Base-by-base conservation (phyloP, 2,113 vertebrate genomes). In the Macheiramphus alcinus region DNA sequence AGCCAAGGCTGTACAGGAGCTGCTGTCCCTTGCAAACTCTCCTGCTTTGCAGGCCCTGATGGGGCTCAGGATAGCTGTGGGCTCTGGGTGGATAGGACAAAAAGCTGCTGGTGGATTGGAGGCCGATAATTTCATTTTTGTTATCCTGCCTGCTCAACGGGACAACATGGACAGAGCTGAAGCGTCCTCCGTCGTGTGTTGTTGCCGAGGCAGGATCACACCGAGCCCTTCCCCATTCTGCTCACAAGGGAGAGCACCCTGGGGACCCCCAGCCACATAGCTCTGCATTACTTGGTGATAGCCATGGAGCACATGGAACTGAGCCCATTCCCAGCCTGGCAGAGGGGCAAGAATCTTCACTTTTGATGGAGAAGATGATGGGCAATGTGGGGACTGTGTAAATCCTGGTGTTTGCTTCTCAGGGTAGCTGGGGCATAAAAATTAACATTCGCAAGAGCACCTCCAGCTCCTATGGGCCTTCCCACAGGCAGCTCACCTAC, bases 141-240 rank as follows among this genome's bases (percentile, higher is more conserved):
- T 26, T n/a, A 25, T 17, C 23, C 61, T 45, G 23, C 19, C 53
- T 45, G 62, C 20, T 40, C n/a, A 53, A 68, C 9, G 34, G 55
- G 29, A 63, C 36, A 66, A 15, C n/a, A 11, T 2, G 78, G n/a
- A 14, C 23, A 55, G 38, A 59, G 38, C 65, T 43, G 20, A 40
- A 76, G 43, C 1, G 4, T 15, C 21, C 48, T 73, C 8, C 63
- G 74, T 29, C 3, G 3, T 6, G 20, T 36, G 73, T 43, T 45
- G 40, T 29, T 29, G 43, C 19, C 45, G n/a, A 29, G 45, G 56
- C 31, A 38, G 73, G 45, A 22, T 40, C 10, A 18, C 56, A 40
- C 11, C 0, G 0, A 88, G 43, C 29, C 56, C 29, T 34, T 22
- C 16, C 19, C 59, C 14, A 26, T 5, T 15, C 74, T 17, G 70